These are phyloP conservation scores for Rachycentron canadum DNA, from an alignment of 2,797 vertebrate genomes.

Conservation along the genomic window DNA sequence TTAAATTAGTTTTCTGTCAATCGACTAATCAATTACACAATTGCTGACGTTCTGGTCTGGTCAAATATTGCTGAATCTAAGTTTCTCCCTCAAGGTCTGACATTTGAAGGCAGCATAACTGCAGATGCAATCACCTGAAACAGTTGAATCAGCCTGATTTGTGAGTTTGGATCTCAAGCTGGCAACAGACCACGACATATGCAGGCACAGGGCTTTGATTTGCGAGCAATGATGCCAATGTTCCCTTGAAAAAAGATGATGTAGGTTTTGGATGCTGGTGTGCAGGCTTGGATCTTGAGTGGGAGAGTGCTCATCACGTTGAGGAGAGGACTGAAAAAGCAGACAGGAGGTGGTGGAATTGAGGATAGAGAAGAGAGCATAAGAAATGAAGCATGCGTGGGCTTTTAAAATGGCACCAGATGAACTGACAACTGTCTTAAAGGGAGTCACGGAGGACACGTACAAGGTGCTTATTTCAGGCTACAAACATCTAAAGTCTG, in stretches of 20 bases:
- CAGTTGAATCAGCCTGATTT: constrained; percentile 10
- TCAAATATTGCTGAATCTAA: neutral
- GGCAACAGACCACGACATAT: neutral
- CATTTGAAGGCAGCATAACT: neutral
- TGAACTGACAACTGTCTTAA: constrained; percentile 10
- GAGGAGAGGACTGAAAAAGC: constrained; percentile 2
- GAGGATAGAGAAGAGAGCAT: neutral
- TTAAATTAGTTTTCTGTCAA: neutral
- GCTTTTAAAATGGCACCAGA: constrained; percentile 8
- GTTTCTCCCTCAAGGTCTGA: neutral
- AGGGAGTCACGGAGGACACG: constrained; percentile 7
- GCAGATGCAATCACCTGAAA: constrained; percentile 10
- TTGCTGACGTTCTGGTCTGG: neutral
- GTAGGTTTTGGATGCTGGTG: neutral
- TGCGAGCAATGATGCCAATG: neutral
- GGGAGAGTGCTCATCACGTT: constrained; percentile 15
- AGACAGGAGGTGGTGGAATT: constrained; percentile 9
- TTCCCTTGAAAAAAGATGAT: constrained; percentile 4
- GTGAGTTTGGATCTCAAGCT: neutral
- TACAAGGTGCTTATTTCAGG: neutral
- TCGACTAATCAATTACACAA: neutral
- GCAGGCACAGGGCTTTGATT: neutral
- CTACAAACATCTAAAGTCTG: neutral
- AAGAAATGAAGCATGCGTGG: neutral
- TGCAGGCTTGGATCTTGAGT: constrained; percentile 11